A percentile compares a stretch with the other conserved stretches of the same genome.
phyloP scores from a whole-genome alignment of 2,888 invertebrate genomes.

The Gisinianus flammeolus region DNA sequence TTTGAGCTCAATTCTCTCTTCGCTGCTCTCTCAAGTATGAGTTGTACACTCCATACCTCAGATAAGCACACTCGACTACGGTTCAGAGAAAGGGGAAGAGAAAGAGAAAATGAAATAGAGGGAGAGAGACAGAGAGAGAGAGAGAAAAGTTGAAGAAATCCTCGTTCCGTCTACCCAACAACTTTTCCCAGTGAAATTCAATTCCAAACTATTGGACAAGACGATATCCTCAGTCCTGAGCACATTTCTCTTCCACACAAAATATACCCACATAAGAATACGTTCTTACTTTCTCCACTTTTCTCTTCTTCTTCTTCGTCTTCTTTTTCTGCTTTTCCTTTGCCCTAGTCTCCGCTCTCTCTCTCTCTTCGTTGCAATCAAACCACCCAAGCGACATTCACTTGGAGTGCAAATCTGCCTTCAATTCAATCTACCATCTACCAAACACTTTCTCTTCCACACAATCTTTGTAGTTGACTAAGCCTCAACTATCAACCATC shows the following conservation, averaged over 20 bases:
- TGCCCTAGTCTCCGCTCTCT: slow-evolving; percentile 2
- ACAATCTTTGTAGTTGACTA: no score
- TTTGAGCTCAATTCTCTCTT: slow-evolving; percentile 36
- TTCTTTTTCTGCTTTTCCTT: not conserved
- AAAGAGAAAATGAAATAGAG: slow-evolving; percentile 6
- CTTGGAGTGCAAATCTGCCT: slow-evolving; percentile 36
- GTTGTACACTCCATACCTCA: slow-evolving; percentile 24
- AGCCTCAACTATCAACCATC: no score
- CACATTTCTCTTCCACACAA: slow-evolving; percentile 21
- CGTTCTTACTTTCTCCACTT: not conserved
- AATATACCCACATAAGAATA: slow-evolving; percentile 18
- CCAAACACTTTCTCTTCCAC: not conserved
- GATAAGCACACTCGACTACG: slow-evolving; percentile 26
- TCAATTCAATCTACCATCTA: slow-evolving; percentile 26
- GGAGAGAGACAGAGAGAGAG: not conserved
- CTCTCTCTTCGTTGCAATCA: slow-evolving; percentile 8
- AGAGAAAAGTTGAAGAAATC: not conserved
- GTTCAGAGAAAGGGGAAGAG: slow-evolving; percentile 7
- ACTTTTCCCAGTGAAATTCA: slow-evolving; percentile 43
- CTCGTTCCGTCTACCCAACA: slow-evolving; percentile 28
- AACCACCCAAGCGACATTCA: slow-evolving; percentile 30
- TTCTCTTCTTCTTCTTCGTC: not conserved
- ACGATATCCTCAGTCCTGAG: slow-evolving; percentile 35
- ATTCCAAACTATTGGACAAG: slow-evolving; percentile 45
- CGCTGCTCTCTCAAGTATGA: slow-evolving; percentile 35